Conservation (phyloP, 2,797 vertebrate genomes). For the Crenuchus spilurus region DNA sequence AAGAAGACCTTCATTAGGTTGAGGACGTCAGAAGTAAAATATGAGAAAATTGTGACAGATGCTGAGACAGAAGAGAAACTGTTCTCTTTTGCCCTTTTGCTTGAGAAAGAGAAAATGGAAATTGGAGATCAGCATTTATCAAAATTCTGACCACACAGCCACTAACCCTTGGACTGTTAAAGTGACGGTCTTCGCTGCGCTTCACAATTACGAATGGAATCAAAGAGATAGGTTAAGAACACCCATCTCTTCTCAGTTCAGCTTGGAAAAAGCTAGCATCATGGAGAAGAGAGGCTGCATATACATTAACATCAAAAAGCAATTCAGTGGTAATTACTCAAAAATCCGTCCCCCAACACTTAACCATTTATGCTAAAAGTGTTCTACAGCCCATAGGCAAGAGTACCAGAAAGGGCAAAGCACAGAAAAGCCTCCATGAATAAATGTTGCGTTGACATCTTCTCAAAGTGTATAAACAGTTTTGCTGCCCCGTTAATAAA, state of each 20-base stretch:
- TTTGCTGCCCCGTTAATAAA: slow-evolving; percentile 2
- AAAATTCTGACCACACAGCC: slow-evolving; percentile 35
- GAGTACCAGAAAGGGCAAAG: not conserved
- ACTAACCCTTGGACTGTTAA: slow-evolving; percentile 28
- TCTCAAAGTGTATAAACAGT: slow-evolving; percentile 27
- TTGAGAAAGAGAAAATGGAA: slow-evolving; percentile 41
- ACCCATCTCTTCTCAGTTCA: not conserved
- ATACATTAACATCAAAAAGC: slow-evolving; percentile 25
- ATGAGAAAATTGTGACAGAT: slow-evolving; percentile 16
- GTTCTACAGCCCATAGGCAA: not conserved
- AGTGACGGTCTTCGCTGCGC: slow-evolving; percentile 35
- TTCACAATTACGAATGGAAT: slow-evolving; percentile 38
- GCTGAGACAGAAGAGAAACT: slow-evolving; percentile 19
- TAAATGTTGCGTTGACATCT: not conserved
- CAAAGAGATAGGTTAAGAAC: slow-evolving; percentile 29
- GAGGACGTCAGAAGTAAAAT: slow-evolving; percentile 10
- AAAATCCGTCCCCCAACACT: slow-evolving; percentile 15
- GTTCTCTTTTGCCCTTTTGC: slow-evolving; percentile 33
- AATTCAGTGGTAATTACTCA: slow-evolving; percentile 39
- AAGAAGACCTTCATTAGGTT: not conserved
- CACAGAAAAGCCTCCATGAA: not conserved
- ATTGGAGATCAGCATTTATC: slow-evolving; percentile 35
- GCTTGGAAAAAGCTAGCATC: not conserved
- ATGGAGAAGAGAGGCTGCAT: not conserved
- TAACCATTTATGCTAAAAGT: not conserved